These are phyloP conservation scores for Chlorodrepanis virens DNA, from an alignment of 2,113 vertebrate genomes.

Conservation along the genomic window DNA sequence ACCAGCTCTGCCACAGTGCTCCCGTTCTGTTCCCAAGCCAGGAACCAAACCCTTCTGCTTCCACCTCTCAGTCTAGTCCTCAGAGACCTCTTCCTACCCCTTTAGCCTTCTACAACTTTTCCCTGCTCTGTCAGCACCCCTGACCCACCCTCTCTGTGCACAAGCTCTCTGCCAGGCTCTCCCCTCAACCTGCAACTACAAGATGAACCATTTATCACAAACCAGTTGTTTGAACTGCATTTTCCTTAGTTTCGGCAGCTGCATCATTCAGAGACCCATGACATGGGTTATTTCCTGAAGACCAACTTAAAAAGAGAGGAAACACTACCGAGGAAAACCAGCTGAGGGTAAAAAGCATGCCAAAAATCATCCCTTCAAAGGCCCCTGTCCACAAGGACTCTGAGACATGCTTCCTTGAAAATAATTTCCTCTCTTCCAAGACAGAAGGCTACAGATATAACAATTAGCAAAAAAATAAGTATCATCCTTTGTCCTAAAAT, in stretches of 20 bases:
- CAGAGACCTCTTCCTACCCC: rapidly evolving
- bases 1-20: not conserved
- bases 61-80: not conserved
- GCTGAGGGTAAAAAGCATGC: not conserved
- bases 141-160: rapidly evolving
- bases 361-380: not conserved
- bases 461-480: not conserved
- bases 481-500: not conserved
- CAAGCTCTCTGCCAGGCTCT: not conserved
- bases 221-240: not conserved
- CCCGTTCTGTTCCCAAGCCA: rapidly evolving
- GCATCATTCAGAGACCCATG: not conserved
- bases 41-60: not conserved
- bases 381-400: not conserved
- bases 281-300: not conserved
- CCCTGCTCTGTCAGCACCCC: not conserved
- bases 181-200: not conserved
- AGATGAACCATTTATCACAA: not conserved
- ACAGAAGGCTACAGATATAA: not conserved
- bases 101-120: rapidly evolving
- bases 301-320: not conserved
- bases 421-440: not conserved
- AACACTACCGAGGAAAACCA: not conserved
- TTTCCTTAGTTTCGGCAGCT: not conserved
- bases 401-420: not conserved